These are phyloP conservation scores for Synaphobranchus kaupii DNA, from an alignment of 2,797 vertebrate genomes.

Conservation along the genomic window DNA sequence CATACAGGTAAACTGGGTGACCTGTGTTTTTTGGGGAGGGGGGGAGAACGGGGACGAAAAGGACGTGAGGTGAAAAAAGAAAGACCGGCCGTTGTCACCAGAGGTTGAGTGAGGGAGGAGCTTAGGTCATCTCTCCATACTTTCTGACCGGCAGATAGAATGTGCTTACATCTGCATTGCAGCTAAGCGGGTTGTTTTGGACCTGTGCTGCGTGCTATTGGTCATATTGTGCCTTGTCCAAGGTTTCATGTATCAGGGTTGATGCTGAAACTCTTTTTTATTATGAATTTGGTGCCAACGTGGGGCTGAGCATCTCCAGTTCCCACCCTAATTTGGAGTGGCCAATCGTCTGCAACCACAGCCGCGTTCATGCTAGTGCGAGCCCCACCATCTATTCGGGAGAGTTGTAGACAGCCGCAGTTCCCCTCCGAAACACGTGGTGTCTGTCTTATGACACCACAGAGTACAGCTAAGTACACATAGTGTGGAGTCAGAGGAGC, in stretches of 20 bases:
- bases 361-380: too few relatives aligned
- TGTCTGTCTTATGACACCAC: too few relatives aligned
- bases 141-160: not conserved
- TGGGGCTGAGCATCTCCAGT: too few relatives aligned
- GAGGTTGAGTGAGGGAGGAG: slow-evolving; percentile 20
- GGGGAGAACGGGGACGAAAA: not conserved
- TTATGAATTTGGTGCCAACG: too few relatives aligned
- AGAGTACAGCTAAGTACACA: too few relatives aligned
- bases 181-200: not conserved
- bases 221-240: not conserved
- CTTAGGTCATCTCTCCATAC: slow-evolving; percentile 7
- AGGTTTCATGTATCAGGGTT: not conserved
- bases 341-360: too few relatives aligned
- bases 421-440: too few relatives aligned
- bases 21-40: slow-evolving; percentile 23
- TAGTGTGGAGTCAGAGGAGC: too few relatives aligned
- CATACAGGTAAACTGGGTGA: slow-evolving; percentile 37
- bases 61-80: not conserved
- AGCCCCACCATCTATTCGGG: too few relatives aligned
- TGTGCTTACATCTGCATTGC: not conserved
- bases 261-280: not conserved
- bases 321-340: too few relatives aligned
- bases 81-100: slow-evolving; percentile 27
- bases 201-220: not conserved
- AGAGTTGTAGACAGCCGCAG: too few relatives aligned